phyloP scores from a whole-genome alignment of 2,113 vertebrate genomes.

The Heterochromis multidens region DNA sequence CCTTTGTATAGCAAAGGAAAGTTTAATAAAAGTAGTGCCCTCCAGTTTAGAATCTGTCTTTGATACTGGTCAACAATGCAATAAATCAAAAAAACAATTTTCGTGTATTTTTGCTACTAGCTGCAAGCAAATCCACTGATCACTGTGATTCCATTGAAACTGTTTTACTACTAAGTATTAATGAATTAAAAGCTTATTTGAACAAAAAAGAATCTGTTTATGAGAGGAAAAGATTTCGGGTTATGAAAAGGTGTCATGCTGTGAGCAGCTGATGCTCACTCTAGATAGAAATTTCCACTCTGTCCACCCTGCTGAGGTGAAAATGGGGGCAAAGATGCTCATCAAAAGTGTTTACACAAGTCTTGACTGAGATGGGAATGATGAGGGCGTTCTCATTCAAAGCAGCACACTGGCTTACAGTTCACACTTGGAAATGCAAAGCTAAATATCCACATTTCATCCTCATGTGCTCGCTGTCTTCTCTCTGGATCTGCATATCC shows the following conservation, averaged over 20 bases:
- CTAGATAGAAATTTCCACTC: not conserved
- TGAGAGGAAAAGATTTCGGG: not conserved
- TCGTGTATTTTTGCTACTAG: not conserved
- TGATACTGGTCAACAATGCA: not conserved
- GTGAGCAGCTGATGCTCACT: slow-evolving; percentile 6
- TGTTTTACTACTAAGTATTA: not conserved
- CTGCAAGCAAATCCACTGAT: not conserved
- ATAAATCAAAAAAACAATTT: not conserved
- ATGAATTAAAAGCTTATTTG: not conserved
- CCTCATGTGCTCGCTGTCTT: not conserved
- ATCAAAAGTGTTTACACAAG: not conserved
- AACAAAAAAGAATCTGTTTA: not conserved
- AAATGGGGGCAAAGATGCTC: slow-evolving; percentile 5
- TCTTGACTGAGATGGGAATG: not conserved
- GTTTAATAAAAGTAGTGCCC: not conserved
- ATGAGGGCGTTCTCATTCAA: not conserved
- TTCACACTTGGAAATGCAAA: not conserved
- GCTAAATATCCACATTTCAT: not conserved
- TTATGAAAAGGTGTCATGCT: not conserved
- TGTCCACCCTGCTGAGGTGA: not conserved
- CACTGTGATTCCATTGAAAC: not conserved
- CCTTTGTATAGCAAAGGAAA: not conserved
- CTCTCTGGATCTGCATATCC: not conserved
- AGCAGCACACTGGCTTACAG: not conserved
- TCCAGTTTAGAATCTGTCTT: not conserved